Base-by-base conservation (phyloP, 1,140 invertebrate species). In the Tribolium madens region DNA sequence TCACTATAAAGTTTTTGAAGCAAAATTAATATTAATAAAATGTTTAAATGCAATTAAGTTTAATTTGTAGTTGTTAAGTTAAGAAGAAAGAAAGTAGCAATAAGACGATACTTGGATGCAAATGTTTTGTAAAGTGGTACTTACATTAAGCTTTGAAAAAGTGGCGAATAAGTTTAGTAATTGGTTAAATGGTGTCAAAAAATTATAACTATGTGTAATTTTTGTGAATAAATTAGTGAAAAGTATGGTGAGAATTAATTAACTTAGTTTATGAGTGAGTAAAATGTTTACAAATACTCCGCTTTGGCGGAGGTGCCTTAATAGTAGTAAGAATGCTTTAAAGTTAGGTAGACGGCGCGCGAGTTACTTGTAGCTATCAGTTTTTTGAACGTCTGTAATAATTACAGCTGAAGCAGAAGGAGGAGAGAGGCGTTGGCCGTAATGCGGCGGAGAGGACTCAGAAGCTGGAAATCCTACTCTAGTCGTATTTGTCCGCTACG, bases 401-500 rank as follows among this genome's bases (percentile, higher is more conserved):
- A 78, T 78, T 78, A 78, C 74, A 73, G 31, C 72, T 73, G 57
- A 53, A 36, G 77, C 46, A 71, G 57, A 78, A 57, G 53, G 76
- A 47, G 77, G 68, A 77, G 70, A 76, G 76, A 82, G 80, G 78
- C 77, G 81, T 82, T 76, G 77, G 78, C 77, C 76, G 71, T 82
- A 81, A 81, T 82, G 82, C 78, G 82, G 80, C 80, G 77, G 77
- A 82, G 79, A 81, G 79, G 77, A 82, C 78, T 81, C 80, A 80
- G 81, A 81, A 81, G 79, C 78, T 80, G 82, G 79, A 83, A 84
- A 84, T 83, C 83, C 82, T 78, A 81, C 81, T 83, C 79, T 81
- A 80, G 81, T 84, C 81, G 82, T 82, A 84, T 84, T 84, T 82
- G 80, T 84, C 78, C 84, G 82, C 84, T 84, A 83, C 80, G 84